Percentiles rank a stretch among this genome's conserved stretches.
Conservation (phyloP, 2,888 invertebrate species). For the Nomada ruficornis region DNA sequence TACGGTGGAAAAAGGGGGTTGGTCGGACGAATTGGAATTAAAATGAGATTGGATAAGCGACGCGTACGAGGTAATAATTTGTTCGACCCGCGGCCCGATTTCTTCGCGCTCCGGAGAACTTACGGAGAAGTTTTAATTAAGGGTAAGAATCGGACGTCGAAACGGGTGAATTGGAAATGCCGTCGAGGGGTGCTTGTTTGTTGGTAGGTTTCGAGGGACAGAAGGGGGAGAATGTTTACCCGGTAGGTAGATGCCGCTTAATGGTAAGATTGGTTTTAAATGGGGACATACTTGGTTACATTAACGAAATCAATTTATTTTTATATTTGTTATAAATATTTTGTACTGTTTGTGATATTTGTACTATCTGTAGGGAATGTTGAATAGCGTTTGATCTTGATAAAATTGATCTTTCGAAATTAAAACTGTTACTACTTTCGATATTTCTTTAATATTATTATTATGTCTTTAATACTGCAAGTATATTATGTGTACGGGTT, state of each 20-base stretch:
- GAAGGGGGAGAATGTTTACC: background rate
- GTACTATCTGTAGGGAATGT: too few species aligned
- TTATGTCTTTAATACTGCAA: too few species aligned
- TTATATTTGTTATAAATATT: too few species aligned
- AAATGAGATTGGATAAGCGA: constrained; percentile 38
- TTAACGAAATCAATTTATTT: too few species aligned
- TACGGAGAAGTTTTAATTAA: constrained; percentile 32
- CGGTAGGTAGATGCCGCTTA: background rate
- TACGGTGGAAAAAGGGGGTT: too few species aligned
- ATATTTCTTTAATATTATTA: too few species aligned
- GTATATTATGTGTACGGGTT: too few species aligned
- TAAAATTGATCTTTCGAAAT: too few species aligned
- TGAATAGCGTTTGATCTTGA: too few species aligned
- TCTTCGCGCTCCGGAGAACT: constrained; percentile 4
- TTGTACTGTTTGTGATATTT: too few species aligned
- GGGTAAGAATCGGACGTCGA: constrained; percentile 6
- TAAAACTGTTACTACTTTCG: too few species aligned
- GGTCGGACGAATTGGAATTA: constrained; percentile 25
- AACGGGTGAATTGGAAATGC: constrained; percentile 6
- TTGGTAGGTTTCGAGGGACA: background rate
- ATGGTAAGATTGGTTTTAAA: background rate
- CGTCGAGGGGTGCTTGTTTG: background rate
- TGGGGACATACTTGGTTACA: too few species aligned
- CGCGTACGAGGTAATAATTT: constrained; percentile 21
- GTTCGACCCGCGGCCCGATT: background rate